A percentile compares a stretch with the other conserved stretches of the same genome.
Evolutionary conservation across 1,140 invertebrate species (phyloP).

Genomic region (Drosophila lacertosa): DNA sequence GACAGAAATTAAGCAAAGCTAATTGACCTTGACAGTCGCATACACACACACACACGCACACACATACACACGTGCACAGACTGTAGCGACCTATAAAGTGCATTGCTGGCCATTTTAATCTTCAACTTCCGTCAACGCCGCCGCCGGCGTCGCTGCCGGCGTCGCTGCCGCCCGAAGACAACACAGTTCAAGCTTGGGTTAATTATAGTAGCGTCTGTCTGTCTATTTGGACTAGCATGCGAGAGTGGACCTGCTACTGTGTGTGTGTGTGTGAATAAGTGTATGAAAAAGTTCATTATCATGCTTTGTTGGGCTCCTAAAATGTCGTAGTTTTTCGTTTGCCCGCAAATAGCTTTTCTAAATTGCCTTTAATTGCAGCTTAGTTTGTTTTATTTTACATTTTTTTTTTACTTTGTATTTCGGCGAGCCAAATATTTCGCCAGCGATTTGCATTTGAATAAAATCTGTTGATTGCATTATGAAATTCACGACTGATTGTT

Average conservation of each 20-base stretch:
- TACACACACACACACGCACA: slow-evolving; percentile 3
- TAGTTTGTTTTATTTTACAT: slow-evolving; percentile 9
- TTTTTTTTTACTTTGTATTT: slow-evolving; percentile 13
- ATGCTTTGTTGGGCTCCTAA: slow-evolving; percentile 35
- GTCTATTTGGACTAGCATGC: slow-evolving; percentile 16
- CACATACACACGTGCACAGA: background rate
- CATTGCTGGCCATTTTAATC: slow-evolving; percentile 65
- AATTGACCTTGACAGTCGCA: slow-evolving; percentile 68
- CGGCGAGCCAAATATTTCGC: slow-evolving; percentile 13
- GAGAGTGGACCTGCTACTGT: background rate
- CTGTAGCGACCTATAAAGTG: slow-evolving; percentile 66
- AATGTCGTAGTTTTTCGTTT: slow-evolving; percentile 21
- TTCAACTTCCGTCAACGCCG: slow-evolving; percentile 61
- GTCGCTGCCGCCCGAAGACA: slow-evolving; percentile 46
- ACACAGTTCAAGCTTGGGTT: slow-evolving; percentile 41
- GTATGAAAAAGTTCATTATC: slow-evolving; percentile 58
- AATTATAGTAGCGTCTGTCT: slow-evolving; percentile 41
- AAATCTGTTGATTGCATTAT: slow-evolving; percentile 20
- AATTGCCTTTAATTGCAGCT: slow-evolving; percentile 65
- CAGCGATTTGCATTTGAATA: slow-evolving; percentile 35
- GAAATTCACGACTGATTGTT: background rate
- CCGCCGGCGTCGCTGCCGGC: slow-evolving; percentile 14
- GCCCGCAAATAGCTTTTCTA: slow-evolving; percentile 33
- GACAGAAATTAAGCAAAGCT: slow-evolving; percentile 61
- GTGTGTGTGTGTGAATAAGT: background rate